Evolutionary conservation across 2,113 vertebrate species (phyloP), one percentile per base, ranked within the genome.

Genomic region (Heterotilapia buettikoferi): DNA sequence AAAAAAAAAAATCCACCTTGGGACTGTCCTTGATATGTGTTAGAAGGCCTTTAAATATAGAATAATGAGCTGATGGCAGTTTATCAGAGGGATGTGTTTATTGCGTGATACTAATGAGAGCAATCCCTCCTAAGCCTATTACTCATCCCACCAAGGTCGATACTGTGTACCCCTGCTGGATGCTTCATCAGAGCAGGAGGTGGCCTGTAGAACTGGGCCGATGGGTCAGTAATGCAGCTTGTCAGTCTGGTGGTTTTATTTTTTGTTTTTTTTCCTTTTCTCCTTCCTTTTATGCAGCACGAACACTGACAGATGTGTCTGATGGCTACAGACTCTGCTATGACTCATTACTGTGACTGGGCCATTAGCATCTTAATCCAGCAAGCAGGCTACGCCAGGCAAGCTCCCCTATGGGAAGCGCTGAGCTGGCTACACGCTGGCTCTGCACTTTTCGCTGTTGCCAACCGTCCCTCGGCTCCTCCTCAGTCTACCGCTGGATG

Each of bases 91-190:
- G 87, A 80, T 90, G 38, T 87, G 89, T 94, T 91, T 90, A 89
- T 88, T 87, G 86, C 6, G 9, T 33, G 63, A 88, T 86, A 87
- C 84, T 92, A 92, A 93, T 89, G 82, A 87, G 80, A 84, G 47
- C 89, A 95, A 94, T 94, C 92, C 92, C 83, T 50, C 21, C 84
- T 94, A 92, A 94, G 92, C 93, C 84, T 94, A 90, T 92, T 95
- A 94, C 84, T 94, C 87, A 92, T 87, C 88, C 78, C 86, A 92
- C 86, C 91, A 93, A 95, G 92, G 93, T 94, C 90, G 76, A 86
- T 82, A 57, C 45, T 85, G 86, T 73, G 68, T 33, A 82, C 89
- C 57, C 88, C 81, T 86, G 86, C 86, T 84, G 90, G 88, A 87
- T 40, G 43, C 68, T 82, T 66, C 45, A 19, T 87, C 43, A 59